phyloP scores from a whole-genome alignment of 1,140 invertebrate genomes.

The Anagrus nilaparvatae region DNA sequence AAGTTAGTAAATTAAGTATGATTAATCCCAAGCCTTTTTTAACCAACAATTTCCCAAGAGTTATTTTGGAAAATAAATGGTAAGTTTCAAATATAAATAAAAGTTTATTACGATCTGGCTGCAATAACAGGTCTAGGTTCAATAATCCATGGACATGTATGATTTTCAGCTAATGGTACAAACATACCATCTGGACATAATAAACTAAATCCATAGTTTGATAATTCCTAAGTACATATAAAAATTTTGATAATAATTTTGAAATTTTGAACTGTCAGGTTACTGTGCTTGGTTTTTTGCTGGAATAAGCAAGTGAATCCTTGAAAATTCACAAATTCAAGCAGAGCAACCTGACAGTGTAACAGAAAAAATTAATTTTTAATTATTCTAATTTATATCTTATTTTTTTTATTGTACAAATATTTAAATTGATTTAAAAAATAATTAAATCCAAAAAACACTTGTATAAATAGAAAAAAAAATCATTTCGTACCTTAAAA shows the following conservation, averaged over 20 bases:
- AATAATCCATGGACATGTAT: conserved; percentile 66
- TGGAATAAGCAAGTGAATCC: no score
- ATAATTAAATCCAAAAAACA: no score
- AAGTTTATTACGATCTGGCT: conserved; percentile 41
- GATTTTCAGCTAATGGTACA: conserved; percentile 43
- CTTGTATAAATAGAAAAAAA: not conserved
- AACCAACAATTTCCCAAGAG: no score
- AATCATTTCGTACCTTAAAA: conserved; percentile 52
- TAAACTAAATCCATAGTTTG: conserved; percentile 48
- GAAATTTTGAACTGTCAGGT: no score
- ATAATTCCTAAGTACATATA: conserved; percentile 6
- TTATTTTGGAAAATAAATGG: no score
- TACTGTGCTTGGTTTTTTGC: no score
- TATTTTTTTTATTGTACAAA: conserved; percentile 1
- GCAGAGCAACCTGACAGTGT: no score
- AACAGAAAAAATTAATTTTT: conserved; percentile 6
- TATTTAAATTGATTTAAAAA: not conserved
- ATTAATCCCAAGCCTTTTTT: not conserved
- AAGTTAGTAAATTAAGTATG: not conserved
- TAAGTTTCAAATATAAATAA: no score
- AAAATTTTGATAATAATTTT: no score
- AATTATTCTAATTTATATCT: not conserved
- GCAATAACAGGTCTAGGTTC: conserved; percentile 64
- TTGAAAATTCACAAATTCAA: not conserved
- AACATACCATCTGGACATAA: conserved; percentile 73